Evolutionary conservation across 2,113 vertebrate species (phyloP), one percentile per base, ranked within the genome.

Genomic region (Osmerus eperlanus): DNA sequence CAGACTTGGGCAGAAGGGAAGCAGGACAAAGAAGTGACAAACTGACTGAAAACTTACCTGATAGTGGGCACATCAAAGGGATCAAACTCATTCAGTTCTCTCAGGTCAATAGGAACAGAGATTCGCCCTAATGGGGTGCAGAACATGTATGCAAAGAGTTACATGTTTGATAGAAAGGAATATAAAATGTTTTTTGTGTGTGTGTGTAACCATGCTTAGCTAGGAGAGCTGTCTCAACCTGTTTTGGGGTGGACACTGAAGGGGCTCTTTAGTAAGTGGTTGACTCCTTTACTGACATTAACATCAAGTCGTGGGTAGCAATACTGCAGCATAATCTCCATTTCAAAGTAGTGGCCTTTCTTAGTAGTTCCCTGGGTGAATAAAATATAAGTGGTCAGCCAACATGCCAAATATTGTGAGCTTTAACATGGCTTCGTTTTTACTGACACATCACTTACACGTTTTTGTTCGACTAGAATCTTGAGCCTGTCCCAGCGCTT

Each of bases 181-280:
- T 47, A 47, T 47, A 18, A 11, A 59, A 59, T 19, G 56, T 19
- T 18, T 59, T 11, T 59, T 47, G 8, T 59, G 4, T 19, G 7
- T 9, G 1, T 59, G 56, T n/a, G 56, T 59, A 3, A 18, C 15
- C 21, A 21, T 59, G 56, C n/a, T 21, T 59, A 59, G 21, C 7
- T 19, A 29, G 8, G 16, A 56, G 12, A 68, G 65, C 4, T n/a
- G 7, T 9, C 16, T 66, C 81, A 32, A 95, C 95, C 95, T 62
- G 97, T 99, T 89, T 98, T 99, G 56, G 97, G 97, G 80, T 99
- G 97, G 19, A 99, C 95, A 8, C 96, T 98, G 82, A 99, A 99
- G 4, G 97, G 97, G 81, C 96, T 99, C 86, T 99, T 99, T 75
- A 99, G 89, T 77, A 99, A 89, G 72, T 99, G 97, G 79, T 94